These are phyloP conservation scores for Caenorhabditis sinica DNA, from an alignment of 2,888 invertebrate species.

Conservation along the genomic window DNA sequence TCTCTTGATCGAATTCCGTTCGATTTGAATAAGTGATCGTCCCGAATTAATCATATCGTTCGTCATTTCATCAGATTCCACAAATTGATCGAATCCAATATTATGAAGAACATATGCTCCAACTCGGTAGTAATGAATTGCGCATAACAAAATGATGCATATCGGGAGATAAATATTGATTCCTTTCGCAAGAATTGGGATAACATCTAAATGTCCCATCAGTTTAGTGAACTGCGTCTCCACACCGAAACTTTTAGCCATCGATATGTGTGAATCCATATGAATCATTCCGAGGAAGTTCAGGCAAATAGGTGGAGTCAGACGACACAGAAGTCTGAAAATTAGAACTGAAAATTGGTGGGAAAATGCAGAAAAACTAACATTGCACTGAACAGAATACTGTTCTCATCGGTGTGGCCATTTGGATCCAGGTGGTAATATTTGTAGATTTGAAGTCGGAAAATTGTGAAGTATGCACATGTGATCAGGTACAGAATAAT, in stretches of 20 bases:
- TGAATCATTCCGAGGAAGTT: slow-evolving; percentile 98
- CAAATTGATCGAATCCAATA: slow-evolving; percentile 97
- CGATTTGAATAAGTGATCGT: slow-evolving; percentile 73
- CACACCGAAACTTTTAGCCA: slow-evolving; percentile 77
- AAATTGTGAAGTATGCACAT: slow-evolving; percentile 97
- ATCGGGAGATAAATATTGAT: slow-evolving; percentile 99
- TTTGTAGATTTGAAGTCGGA: slow-evolving; percentile 96
- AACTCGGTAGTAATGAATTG: slow-evolving; percentile 90
- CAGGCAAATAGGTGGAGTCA: slow-evolving; percentile 98
- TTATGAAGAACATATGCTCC: slow-evolving; percentile 93
- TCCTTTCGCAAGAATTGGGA: slow-evolving; percentile 96
- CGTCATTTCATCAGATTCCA: slow-evolving; percentile 91
- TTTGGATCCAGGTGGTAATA: slow-evolving; percentile 97
- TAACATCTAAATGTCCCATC: slow-evolving; percentile 99
- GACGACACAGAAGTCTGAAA: slow-evolving; percentile 87
- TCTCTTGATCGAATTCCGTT: slow-evolving; percentile 72
- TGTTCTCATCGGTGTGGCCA: slow-evolving; percentile 99
- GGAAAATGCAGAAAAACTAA: slow-evolving; percentile 79
- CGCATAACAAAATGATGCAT: slow-evolving; percentile 93
- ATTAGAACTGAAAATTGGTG: not conserved
- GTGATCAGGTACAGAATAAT: slow-evolving; percentile 96
- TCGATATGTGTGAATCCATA: slow-evolving; percentile 90
- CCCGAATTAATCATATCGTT: slow-evolving; percentile 75
- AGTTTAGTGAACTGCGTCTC: slow-evolving; percentile 96
- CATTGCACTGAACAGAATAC: slow-evolving; percentile 98